A percentile compares a stretch with the other conserved stretches of the same genome.
Conservation (phyloP, 2,113 vertebrate genomes). For the Hiodon alosoides region DNA sequence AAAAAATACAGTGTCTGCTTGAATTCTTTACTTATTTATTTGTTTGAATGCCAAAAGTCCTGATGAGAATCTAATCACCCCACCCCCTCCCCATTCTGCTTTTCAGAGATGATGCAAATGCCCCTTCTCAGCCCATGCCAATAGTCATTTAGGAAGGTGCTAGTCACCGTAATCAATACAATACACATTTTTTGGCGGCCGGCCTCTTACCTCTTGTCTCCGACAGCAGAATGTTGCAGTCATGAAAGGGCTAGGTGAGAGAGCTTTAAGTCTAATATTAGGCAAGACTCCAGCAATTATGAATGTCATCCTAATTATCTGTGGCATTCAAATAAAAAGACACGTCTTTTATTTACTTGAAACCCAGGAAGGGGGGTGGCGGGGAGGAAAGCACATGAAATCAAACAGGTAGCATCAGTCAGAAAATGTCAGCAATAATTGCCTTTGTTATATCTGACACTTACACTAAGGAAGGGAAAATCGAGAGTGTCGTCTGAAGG, state of each 20-base stretch:
- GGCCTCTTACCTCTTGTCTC: constrained; percentile 62
- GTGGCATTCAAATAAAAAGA: constrained; percentile 66
- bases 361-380: constrained; percentile 2
- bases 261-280: constrained; percentile 64
- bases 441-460: constrained; percentile 32
- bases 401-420: constrained; percentile 57
- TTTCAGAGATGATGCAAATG: constrained; percentile 1
- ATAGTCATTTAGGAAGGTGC: constrained; percentile 30
- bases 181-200: constrained; percentile 58
- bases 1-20: constrained; percentile 1
- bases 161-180: constrained; percentile 32
- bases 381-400: constrained; percentile 48
- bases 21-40: constrained; percentile 13
- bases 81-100: not conserved
- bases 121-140: constrained; percentile 8
- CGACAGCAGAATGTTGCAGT: constrained; percentile 65
- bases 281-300: constrained; percentile 65
- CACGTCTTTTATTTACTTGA: constrained; percentile 50
- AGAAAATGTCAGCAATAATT: constrained; percentile 59
- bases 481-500: constrained; percentile 25
- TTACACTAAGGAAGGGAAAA: constrained; percentile 27
- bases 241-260: constrained; percentile 63
- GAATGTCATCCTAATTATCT: constrained; percentile 76
- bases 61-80: constrained; percentile 1
- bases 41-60: constrained; percentile 6